Conservation (phyloP, 2,888 invertebrate genomes). For the Pristionchus japonicus region DNA sequence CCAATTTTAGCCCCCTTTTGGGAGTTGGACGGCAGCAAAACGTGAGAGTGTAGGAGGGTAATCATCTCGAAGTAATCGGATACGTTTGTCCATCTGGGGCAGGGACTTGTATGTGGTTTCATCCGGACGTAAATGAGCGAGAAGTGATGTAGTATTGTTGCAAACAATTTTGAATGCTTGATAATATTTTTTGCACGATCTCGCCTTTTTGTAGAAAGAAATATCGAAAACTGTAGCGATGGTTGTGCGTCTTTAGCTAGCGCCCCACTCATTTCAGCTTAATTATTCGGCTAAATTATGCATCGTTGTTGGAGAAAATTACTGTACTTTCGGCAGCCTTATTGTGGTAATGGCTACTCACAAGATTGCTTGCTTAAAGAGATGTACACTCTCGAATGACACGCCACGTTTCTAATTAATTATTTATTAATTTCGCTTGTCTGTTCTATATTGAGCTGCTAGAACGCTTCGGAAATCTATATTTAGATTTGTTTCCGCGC, state of each 20-base stretch:
- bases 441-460: neutral
- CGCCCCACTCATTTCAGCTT: neutral
- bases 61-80: constrained; percentile 14
- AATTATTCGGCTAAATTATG: neutral
- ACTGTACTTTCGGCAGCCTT: constrained; percentile 15
- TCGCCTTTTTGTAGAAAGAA: too few relatives aligned
- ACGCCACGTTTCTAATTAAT: neutral
- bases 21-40: neutral
- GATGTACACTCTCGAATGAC: neutral
- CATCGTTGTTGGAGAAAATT: neutral
- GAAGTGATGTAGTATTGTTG: neutral
- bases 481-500: neutral
- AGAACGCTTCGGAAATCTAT: neutral
- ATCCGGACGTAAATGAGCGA: neutral
- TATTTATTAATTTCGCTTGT: neutral
- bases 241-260: neutral
- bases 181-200: too few relatives aligned
- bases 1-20: neutral
- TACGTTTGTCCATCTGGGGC: neutral
- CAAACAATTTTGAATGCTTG: too few relatives aligned
- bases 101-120: constrained; percentile 33
- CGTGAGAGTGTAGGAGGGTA: constrained; percentile 15
- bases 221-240: too few relatives aligned
- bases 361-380: neutral
- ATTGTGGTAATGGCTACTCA: neutral